Evolutionary conservation across 2,888 invertebrate species (phyloP).

Genomic region (Sarcophaga subvicina): DNA sequence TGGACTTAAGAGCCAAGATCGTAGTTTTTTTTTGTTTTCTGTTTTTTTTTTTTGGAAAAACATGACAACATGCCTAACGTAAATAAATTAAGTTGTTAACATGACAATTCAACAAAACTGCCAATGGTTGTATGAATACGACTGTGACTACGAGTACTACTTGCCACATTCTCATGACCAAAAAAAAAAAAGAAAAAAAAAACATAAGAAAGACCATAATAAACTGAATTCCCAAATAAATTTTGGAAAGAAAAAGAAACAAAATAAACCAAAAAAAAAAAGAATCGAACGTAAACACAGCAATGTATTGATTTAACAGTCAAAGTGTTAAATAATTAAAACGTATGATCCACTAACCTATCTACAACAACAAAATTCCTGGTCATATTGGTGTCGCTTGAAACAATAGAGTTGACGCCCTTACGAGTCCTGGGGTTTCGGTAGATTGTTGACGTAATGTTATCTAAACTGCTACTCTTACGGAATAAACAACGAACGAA

Average conservation of each 20-base stretch:
- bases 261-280: too few relatives aligned
- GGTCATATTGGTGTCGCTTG: too few relatives aligned
- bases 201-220: neutral
- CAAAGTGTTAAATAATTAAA: neutral
- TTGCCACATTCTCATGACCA: slow-evolving; percentile 30
- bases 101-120: slow-evolving; percentile 79
- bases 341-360: neutral
- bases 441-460: too few relatives aligned
- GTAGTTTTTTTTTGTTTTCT: neutral
- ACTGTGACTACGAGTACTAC: neutral
- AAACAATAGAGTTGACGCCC: too few relatives aligned
- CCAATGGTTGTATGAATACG: slow-evolving; percentile 44
- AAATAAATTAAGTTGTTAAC: slow-evolving; percentile 81
- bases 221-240: neutral
- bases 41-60: slow-evolving; percentile 46
- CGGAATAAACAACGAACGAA: too few relatives aligned
- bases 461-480: too few relatives aligned
- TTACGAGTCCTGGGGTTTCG: too few relatives aligned
- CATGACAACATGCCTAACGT: slow-evolving; percentile 73
- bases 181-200: too few relatives aligned
- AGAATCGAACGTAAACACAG: neutral
- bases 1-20: neutral
- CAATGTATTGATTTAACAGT: neutral
- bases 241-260: neutral
- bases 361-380: neutral